Evolutionary conservation across 1,140 invertebrate species (phyloP).

Genomic region (Megalonaias nervosa): DNA sequence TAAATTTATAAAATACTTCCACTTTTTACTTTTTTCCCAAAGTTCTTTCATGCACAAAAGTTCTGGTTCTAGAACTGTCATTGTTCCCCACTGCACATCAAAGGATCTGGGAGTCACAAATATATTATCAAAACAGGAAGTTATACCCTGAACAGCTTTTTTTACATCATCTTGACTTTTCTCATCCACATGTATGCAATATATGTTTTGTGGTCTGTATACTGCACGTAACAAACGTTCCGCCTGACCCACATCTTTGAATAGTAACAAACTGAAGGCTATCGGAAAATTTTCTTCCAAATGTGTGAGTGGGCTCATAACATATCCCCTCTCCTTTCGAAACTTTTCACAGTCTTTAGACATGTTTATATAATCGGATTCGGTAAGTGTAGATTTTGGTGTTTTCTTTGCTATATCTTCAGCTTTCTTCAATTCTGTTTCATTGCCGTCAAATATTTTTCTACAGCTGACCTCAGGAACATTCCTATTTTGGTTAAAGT

Average conservation of each 20-base stretch:
- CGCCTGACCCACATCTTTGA: slow-evolving; percentile 55
- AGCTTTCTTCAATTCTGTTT: neutral
- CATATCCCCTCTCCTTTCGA: slow-evolving; percentile 36
- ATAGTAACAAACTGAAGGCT: slow-evolving; percentile 63
- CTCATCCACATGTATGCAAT: slow-evolving; percentile 66
- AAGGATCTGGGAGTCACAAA: slow-evolving; percentile 43
- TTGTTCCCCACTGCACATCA: slow-evolving; percentile 46
- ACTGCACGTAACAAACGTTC: slow-evolving; percentile 58
- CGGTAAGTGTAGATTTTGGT: neutral
- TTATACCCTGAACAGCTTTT: slow-evolving; percentile 44
- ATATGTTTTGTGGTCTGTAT: slow-evolving; percentile 66
- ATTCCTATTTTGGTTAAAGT: no score
- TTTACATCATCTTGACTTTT: slow-evolving; percentile 37
- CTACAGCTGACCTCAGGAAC: neutral
- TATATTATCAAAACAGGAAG: slow-evolving; percentile 61
- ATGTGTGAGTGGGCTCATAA: slow-evolving; percentile 30
- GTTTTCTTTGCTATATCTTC: neutral
- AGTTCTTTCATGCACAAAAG: slow-evolving; percentile 49
- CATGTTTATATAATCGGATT: slow-evolving; percentile 7
- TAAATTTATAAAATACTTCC: slow-evolving; percentile 62
- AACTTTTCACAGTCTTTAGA: slow-evolving; percentile 15
- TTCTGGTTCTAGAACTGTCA: slow-evolving; percentile 48
- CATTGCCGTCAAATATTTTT: neutral
- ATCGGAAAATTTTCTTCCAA: slow-evolving; percentile 56
- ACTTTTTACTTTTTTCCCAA: slow-evolving; percentile 33